Evolutionary conservation across 2,113 vertebrate genomes (phyloP).

Genomic region (Phrynosoma platyrhinos): DNA sequence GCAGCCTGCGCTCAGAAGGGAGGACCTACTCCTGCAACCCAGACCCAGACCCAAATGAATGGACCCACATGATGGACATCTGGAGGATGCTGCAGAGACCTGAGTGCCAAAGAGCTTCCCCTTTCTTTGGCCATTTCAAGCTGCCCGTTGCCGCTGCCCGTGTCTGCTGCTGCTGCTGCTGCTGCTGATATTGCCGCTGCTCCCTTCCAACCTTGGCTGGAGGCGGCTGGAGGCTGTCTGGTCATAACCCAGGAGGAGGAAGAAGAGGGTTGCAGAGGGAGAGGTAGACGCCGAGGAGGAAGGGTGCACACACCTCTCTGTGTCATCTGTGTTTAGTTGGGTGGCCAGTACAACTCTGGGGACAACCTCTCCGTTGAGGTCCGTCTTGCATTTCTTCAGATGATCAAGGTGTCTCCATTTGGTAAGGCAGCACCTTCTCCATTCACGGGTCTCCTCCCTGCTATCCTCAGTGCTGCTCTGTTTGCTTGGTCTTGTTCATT

Average conservation of each 20-base stretch:
- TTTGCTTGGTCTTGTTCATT: neutral
- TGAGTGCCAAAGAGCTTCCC: neutral
- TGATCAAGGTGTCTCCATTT: neutral
- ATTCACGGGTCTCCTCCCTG: neutral
- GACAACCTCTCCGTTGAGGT: too few species aligned
- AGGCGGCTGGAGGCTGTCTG: neutral
- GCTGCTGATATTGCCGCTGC: neutral
- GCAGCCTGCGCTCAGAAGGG: constrained; percentile 86
- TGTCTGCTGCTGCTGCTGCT: constrained; percentile 30
- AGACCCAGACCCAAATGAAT: constrained; percentile 35
- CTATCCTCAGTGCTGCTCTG: neutral
- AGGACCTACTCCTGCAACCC: constrained; percentile 83
- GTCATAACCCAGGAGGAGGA: neutral
- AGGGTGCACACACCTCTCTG: too few species aligned
- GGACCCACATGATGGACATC: constrained; percentile 73
- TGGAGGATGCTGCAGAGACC: neutral
- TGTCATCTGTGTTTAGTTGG: too few species aligned
- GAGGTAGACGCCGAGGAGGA: neutral
- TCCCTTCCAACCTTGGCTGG: neutral
- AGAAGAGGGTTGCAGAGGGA: fast-evolving
- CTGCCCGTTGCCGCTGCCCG: neutral
- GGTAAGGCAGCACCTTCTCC: too few species aligned
- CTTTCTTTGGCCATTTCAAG: neutral
- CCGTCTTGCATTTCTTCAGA: neutral
- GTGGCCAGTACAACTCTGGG: neutral